Base-by-base conservation (phyloP, 2,888 invertebrate species). In the Ametastegia equiseti region DNA sequence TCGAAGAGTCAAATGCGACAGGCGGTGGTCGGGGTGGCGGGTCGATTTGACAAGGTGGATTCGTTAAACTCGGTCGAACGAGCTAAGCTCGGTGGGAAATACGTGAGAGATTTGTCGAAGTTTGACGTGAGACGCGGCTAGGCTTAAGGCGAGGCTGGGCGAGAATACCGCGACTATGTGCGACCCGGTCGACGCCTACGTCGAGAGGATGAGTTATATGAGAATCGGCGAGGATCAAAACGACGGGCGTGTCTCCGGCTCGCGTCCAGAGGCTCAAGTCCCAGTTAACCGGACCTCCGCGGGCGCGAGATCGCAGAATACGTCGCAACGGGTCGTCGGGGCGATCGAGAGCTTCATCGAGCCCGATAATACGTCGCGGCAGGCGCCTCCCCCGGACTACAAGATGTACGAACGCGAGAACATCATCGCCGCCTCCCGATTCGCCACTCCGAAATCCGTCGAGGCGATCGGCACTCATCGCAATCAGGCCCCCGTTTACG, bases 351-450 rank as follows among this genome's bases (percentile, higher is more conserved):
- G 94, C 88, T 95, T 95, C 88, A 93, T 94, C 19, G 92, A 94
- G 82, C 94, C 84, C 19, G 77, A 81, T 39, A 86, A 85, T 15
- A 80, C 82, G 11, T 63, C 83, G 15, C 86, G 79, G 78, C 86
- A 84, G 65, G 79, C 83, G 65, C 88, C 89, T 42, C 81, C 87
- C 7, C 87, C 88, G 7, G 93, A 94, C 81, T 94, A 94, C 85
- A 94, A 94, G 85, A 90, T 94, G 77, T 95, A 95, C 86, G 96
- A 96, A 88, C 93, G 96, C 81, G 95, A 94, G 82, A 96, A 95
- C 88, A 95, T 96, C 81, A 96, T 96, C 86, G 95, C 95, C 27
- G 95, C 96, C 73, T 95, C 96, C 11, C 96, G 96, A 90, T 97
- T 95, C 89, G 95, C 96, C 63, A 95, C 96, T 50, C 96, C 96